Base-by-base conservation (phyloP, 2,888 invertebrate species). In the Isotomurus palustris region DNA sequence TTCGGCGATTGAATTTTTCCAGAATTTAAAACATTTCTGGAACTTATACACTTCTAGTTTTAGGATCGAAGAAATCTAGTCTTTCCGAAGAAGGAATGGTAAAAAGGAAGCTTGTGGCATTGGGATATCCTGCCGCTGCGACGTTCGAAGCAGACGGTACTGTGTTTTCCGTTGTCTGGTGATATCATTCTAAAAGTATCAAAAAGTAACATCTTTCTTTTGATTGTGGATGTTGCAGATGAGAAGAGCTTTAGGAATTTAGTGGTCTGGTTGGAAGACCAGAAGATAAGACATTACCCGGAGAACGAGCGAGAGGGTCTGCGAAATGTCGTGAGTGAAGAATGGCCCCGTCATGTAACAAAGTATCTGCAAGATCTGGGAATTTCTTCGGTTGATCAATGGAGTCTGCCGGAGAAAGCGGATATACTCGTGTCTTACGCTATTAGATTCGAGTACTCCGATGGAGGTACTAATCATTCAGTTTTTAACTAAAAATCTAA, bases 221-320 rank as follows among this genome's bases (percentile, higher is more conserved):
- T 49, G 41, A 40, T 58, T 49, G 10, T 49, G 45, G 60, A 54
- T 60, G 64, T 78, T 78, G 2, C 75, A 94, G 94, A 92, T 78
- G 83, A 84, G 68, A 82, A 82, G 62, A 84, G 87, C 72, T 87
- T 90, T 73, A 83, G 88, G 49, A 87, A 85, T 72, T 79, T 91
- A 24, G 81, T 94, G 22, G 76, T 88, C 1, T 96, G 95, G 96
- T 74, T 96, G 53, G 96, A 96, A 76, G 90, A 92, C 73, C 91
- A 92, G 75, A 91, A 91, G 77, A 91, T 96, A 67, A 83, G 93
- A 12, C 84, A 86, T 68, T 91, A 91, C 70, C 85, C 85, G 73
- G 86, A 90, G 56, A 88, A 91, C 73, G 88, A 90, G 64, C 79
- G 91, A 12, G 83, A 81, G 65, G 80, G 78, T 0, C 75, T 96